phyloP scores from a whole-genome alignment of 2,113 vertebrate species.

The Cepphus grylle region DNA sequence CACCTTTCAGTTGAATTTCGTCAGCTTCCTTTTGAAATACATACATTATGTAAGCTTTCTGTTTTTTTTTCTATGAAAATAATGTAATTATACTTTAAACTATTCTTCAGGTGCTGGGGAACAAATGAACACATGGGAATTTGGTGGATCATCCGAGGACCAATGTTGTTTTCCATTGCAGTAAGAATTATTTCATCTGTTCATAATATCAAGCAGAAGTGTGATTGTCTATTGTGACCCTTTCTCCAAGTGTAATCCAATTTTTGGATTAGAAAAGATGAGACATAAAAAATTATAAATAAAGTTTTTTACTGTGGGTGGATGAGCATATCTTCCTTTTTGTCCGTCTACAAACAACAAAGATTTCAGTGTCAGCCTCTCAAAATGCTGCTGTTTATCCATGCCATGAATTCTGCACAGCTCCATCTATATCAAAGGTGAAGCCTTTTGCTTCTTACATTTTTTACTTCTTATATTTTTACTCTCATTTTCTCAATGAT shows the following conservation, averaged over 20 bases:
- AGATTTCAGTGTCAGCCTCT: not conserved
- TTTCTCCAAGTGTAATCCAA: not conserved
- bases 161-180: conserved; percentile 83
- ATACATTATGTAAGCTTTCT: not conserved
- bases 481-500: not conserved
- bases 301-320: not conserved
- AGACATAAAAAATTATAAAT: not conserved
- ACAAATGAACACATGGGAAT: conserved; percentile 78
- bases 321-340: not conserved
- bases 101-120: conserved; percentile 84
- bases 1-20: not conserved
- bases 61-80: not conserved
- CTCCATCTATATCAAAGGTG: not conserved
- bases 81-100: not conserved
- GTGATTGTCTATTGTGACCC: not conserved
- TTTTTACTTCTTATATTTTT: not conserved
- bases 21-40: not conserved
- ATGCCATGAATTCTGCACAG: not conserved
- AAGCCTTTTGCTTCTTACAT: not conserved
- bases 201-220: not conserved
- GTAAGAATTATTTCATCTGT: conserved; percentile 74
- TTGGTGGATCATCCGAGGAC: conserved; percentile 96
- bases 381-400: not conserved
- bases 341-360: not conserved
- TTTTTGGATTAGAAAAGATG: not conserved